Evolutionary conservation across 2,888 invertebrate species (phyloP).

Genomic region (Parnassius orleans): DNA sequence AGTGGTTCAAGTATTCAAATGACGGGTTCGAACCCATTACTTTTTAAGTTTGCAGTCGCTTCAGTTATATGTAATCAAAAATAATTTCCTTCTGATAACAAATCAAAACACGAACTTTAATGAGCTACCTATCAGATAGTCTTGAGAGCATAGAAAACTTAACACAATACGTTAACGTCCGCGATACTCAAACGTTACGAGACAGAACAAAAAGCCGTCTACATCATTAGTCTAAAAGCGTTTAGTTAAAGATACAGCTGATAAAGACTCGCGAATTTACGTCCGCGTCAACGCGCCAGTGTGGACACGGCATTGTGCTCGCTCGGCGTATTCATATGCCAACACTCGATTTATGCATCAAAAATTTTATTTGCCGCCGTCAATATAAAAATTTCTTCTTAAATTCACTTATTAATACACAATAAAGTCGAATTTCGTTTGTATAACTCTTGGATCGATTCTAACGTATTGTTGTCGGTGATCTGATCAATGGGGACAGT

Average conservation of each 20-base stretch:
- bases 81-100: neutral
- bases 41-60: no score
- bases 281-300: slow-evolving; percentile 45
- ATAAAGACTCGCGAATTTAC: slow-evolving; percentile 59
- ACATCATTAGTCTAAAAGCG: slow-evolving; percentile 34
- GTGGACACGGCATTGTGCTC: slow-evolving; percentile 61
- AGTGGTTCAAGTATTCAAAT: no score
- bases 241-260: slow-evolving; percentile 55
- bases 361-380: slow-evolving; percentile 35
- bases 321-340: slow-evolving; percentile 66
- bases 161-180: slow-evolving; percentile 25
- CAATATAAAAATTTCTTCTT: slow-evolving; percentile 25
- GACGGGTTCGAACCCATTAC: no score
- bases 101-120: slow-evolving; percentile 18
- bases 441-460: slow-evolving; percentile 6
- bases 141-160: slow-evolving; percentile 17
- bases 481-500: slow-evolving; percentile 56
- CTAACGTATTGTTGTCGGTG: slow-evolving; percentile 24
- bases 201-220: slow-evolving; percentile 23
- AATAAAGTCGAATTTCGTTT: slow-evolving; percentile 29
- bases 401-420: neutral
- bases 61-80: no score
- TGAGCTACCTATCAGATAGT: slow-evolving; percentile 25
- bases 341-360: slow-evolving; percentile 64
- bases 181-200: slow-evolving; percentile 22